Percentiles rank a stretch among this genome's conserved stretches.
Evolutionary conservation across 2,113 vertebrate species (phyloP).

Genomic region (Rhea pennata): DNA sequence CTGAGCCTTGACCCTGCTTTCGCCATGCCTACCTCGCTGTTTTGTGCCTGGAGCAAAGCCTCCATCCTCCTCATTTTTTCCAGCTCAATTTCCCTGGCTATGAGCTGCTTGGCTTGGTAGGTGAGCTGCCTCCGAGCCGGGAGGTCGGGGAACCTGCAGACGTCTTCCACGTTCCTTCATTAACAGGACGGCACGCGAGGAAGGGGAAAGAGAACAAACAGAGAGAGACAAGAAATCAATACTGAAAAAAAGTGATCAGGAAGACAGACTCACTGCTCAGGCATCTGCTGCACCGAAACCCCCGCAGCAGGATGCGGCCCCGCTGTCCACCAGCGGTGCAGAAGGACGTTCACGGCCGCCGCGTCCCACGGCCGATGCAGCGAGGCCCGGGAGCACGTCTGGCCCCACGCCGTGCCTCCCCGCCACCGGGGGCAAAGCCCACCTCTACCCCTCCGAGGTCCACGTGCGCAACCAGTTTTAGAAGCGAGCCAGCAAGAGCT

Average conservation of each 20-base stretch:
- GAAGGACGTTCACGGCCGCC: too few relatives aligned
- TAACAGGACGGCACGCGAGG: rapidly evolving
- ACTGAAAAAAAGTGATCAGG: neutral
- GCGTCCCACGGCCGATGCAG: too few relatives aligned
- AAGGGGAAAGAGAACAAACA: too few relatives aligned
- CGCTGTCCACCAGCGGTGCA: too few relatives aligned
- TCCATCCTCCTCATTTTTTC: slow-evolving; percentile 93
- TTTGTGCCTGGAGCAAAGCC: slow-evolving; percentile 73
- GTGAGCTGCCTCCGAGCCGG: slow-evolving; percentile 87
- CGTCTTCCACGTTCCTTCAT: slow-evolving; percentile 86
- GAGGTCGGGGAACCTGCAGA: slow-evolving; percentile 86
- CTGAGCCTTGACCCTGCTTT: too few relatives aligned
- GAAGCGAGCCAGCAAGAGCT: rapidly evolving
- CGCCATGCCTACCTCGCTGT: slow-evolving; percentile 64
- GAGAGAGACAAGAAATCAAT: rapidly evolving
- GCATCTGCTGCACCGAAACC: too few relatives aligned
- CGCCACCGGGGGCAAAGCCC: neutral
- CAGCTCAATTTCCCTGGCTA: slow-evolving; percentile 91
- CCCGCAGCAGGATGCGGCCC: too few relatives aligned
- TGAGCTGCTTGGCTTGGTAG: slow-evolving; percentile 96
- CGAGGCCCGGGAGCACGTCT: neutral
- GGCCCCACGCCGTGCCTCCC: rapidly evolving
- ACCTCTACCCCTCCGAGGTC: rapidly evolving
- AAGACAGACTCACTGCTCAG: neutral
- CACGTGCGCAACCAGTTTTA: rapidly evolving